phyloP scores from a whole-genome alignment of 1,140 invertebrate species.

The Halictus rubicundus region DNA sequence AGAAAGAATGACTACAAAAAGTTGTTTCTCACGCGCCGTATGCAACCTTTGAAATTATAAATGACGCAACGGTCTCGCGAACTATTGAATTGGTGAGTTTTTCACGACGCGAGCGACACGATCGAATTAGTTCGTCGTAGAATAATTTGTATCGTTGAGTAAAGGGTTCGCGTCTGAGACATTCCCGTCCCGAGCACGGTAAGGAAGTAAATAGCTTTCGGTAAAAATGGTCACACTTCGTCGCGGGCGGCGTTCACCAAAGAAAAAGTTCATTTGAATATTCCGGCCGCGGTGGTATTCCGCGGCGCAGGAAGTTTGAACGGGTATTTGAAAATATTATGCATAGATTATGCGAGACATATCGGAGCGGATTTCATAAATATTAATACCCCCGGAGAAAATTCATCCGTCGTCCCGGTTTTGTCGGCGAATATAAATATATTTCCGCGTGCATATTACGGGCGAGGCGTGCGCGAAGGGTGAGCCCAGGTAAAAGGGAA shows the following conservation, averaged over 20 bases:
- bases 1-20: too few relatives aligned
- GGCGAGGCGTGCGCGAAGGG: not conserved
- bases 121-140: too few relatives aligned
- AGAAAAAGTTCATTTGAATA: conserved; percentile 32
- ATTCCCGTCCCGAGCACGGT: not conserved
- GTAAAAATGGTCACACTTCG: not conserved
- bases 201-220: not conserved
- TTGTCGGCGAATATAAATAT: conserved; percentile 21
- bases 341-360: conserved; percentile 12
- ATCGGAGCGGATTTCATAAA: conserved; percentile 38
- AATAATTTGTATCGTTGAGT: not conserved
- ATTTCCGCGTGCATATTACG: conserved; percentile 19
- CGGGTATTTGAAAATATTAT: conserved; percentile 21
- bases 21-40: too few relatives aligned
- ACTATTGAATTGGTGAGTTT: too few relatives aligned
- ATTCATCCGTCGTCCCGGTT: conserved; percentile 15
- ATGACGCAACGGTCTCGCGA: too few relatives aligned
- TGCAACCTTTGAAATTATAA: too few relatives aligned
- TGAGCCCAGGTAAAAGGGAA: conserved; percentile 18
- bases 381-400: conserved; percentile 31
- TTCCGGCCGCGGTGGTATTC: not conserved
- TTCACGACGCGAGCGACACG: too few relatives aligned
- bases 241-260: not conserved
- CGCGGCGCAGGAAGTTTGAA: not conserved
- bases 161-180: not conserved